Conservation (phyloP, 2,888 invertebrate species). For the Troides helena region DNA sequence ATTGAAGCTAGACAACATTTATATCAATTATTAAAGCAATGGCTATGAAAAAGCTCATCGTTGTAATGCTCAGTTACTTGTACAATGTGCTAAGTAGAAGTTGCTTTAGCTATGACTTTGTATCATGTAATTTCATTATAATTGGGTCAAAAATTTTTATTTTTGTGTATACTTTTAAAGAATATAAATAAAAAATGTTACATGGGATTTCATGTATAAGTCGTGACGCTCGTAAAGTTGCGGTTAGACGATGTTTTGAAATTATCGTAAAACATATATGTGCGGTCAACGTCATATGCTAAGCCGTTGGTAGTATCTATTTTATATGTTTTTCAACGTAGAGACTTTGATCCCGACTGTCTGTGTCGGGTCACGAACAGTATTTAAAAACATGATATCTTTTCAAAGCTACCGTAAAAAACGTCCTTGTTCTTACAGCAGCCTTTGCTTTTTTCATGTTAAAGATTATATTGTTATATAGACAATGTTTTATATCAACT, state of each 20-base stretch:
- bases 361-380: background rate
- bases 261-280: background rate
- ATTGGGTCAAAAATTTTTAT: background rate
- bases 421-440: background rate
- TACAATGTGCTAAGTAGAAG: no score
- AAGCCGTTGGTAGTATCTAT: slow-evolving; percentile 2
- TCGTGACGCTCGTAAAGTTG: background rate
- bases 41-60: no score
- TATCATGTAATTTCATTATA: no score
- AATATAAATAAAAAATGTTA: background rate
- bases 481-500: background rate
- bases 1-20: no score
- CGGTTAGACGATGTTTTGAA: background rate
- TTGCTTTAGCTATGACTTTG: no score
- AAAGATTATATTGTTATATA: background rate
- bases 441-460: background rate
- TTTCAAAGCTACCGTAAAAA: background rate
- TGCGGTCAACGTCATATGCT: background rate
- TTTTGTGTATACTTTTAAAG: background rate
- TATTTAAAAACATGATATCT: background rate
- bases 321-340: background rate
- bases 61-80: no score
- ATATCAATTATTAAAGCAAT: no score
- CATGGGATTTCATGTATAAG: background rate
- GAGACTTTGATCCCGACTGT: background rate